phyloP scores from a whole-genome alignment of 2,888 invertebrate genomes.

The Flexamia atlantica region DNA sequence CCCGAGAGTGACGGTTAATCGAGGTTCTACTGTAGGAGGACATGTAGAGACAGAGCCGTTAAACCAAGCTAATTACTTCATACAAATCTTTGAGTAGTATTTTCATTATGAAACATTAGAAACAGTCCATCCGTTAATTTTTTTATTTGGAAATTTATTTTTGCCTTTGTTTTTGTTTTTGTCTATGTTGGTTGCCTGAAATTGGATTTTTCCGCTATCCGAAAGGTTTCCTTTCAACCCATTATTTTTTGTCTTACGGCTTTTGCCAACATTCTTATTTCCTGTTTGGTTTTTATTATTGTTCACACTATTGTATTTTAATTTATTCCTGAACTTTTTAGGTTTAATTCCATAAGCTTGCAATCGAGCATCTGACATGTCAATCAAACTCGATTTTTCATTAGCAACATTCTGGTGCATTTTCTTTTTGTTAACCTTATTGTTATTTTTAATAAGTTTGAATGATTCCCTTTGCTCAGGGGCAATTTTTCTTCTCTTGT shows the following conservation, averaged over 20 bases:
- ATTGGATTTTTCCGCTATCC: not conserved
- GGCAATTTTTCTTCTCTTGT: constrained; percentile 63
- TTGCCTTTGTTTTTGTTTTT: not conserved
- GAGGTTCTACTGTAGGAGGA: no score
- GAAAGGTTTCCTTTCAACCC: not conserved
- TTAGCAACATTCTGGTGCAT: constrained; percentile 1
- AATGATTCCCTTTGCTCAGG: constrained; percentile 71
- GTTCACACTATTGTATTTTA: constrained; percentile 79
- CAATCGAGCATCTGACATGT: constrained; percentile 87
- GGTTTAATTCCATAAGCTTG: constrained; percentile 96
- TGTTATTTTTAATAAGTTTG: constrained; percentile 62
- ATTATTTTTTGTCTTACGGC: not conserved
- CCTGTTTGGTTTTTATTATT: not conserved
- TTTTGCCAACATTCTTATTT: not conserved
- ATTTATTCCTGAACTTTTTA: constrained; percentile 89
- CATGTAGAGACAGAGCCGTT: no score
- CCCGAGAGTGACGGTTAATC: no score
- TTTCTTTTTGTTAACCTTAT: constrained; percentile 62
- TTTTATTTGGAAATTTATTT: not conserved
- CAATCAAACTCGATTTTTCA: constrained; percentile 69
- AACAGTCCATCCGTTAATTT: not conserved
- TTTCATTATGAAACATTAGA: not conserved
- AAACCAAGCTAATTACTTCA: no score
- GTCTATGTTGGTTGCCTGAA: not conserved
- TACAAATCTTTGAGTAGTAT: no score